Evolutionary conservation across 2,888 invertebrate species (phyloP), one percentile per base, ranked within the genome.

Genomic region (Anarsia innoxiella): DNA sequence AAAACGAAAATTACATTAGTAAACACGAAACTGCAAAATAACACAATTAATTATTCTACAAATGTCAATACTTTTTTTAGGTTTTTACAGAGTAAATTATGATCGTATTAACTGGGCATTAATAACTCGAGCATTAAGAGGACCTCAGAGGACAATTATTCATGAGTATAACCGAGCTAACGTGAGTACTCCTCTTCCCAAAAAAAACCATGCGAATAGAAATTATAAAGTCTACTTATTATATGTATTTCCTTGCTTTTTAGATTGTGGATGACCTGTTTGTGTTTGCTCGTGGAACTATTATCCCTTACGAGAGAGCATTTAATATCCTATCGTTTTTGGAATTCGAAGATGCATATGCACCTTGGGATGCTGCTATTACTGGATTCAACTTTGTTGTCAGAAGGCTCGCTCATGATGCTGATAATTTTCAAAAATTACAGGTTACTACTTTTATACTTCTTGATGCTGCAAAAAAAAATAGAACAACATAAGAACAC

Each of bases 351-450:
- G 86, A 83, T 2, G 87, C 90, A 36, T 90, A 91, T 45, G 80
- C 91, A 12, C 91, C 93, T 0, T 93, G 93, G 89, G 76, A 83
- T 26, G 76, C 90, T 1, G 91, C 90, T 2, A 72, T 90, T 6
- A 64, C 65, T 36, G 87, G 86, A 9, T 74, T 86, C 31, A 68
- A 70, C 39, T 87, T 68, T 36, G 56, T 82, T 12, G 53, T 76
- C 1, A 69, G 78, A 30, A 66, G 78, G 41, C 53, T 85, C 33
- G 82, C 86, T n/a, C 72, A 78, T 37, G 68, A 79, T 31, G 36
- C 46, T 3, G 32, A 43, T 0, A 58, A 60, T 29, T 49, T 66
- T 2, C 23, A 53, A 11, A 49, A 51, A 23, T 48, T 83, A 3
- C 42, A 66, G 44, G 86, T 85, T 51, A 49, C n/a, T n/a, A n/a